Conservation (phyloP, 2,797 vertebrate genomes). For the Ispidina lecontei region DNA sequence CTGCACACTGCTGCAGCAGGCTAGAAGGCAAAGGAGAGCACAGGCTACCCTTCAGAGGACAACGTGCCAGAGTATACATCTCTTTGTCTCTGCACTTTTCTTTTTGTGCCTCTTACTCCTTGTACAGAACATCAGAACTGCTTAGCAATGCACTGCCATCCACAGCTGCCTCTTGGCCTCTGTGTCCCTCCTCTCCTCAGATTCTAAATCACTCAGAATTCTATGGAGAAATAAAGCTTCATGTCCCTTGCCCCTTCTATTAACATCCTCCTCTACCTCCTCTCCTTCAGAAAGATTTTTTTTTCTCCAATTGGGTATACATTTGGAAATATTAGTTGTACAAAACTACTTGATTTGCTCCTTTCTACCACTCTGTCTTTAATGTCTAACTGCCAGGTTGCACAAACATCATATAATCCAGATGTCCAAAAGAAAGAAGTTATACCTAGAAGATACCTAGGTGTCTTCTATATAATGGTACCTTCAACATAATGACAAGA, state of each 20-base stretch:
- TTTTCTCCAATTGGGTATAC: not conserved
- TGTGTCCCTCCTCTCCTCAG: not conserved
- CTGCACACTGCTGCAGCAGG: not conserved
- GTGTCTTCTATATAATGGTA: not conserved
- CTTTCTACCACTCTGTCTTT: not conserved
- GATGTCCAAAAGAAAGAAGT: not conserved
- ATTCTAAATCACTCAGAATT: not conserved
- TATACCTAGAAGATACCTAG: not conserved
- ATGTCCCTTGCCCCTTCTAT: not conserved
- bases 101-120: not conserved
- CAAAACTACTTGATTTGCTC: not conserved
- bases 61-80: not conserved
- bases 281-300: not conserved
- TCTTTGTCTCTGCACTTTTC: not conserved
- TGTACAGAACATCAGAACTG: not conserved
- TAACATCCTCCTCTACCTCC: not conserved
- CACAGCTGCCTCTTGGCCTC: not conserved
- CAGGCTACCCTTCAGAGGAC: not conserved
- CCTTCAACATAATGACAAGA: not conserved
- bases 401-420: not conserved
- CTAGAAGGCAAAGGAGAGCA: not conserved
- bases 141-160: not conserved
- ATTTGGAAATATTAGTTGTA: not conserved
- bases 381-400: not conserved
- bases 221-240: not conserved